Evolutionary conservation across 2,888 invertebrate genomes (phyloP).

Genomic region (Aphidius colemani): DNA sequence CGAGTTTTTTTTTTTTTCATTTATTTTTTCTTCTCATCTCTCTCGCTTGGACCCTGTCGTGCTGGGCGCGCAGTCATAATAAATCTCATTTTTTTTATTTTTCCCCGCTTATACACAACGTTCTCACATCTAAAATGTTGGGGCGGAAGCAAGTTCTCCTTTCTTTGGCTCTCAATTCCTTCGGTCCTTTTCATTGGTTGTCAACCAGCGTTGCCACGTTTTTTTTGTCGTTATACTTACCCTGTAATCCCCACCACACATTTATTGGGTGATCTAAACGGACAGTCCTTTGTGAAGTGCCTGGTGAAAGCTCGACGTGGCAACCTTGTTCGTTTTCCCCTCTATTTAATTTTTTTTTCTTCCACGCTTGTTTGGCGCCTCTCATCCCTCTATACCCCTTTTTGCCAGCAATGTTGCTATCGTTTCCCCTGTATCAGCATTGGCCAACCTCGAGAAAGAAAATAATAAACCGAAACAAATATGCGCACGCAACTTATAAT

Average conservation of each 20-base stretch:
- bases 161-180: constrained; percentile 17
- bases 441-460: neutral
- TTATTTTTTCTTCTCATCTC: constrained; percentile 33
- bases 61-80: neutral
- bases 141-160: constrained; percentile 24
- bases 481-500: constrained; percentile 13
- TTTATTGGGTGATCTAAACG: constrained; percentile 49
- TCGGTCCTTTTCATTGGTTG: constrained; percentile 21
- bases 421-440: neutral
- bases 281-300: constrained; percentile 60
- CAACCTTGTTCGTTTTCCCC: constrained; percentile 50
- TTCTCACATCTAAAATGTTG: constrained; percentile 28
- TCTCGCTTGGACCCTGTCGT: constrained; percentile 19
- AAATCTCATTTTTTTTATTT: constrained; percentile 17
- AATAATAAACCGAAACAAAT: constrained; percentile 1
- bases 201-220: constrained; percentile 49
- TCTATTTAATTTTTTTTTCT: constrained; percentile 3
- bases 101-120: constrained; percentile 24
- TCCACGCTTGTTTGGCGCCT: neutral
- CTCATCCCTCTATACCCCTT: constrained; percentile 5
- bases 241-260: constrained; percentile 53
- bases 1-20: too few species aligned
- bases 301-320: constrained; percentile 56
- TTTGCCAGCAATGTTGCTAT: neutral
- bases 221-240: constrained; percentile 43